Evolutionary conservation across 2,797 vertebrate species (phyloP), one percentile per base, ranked within the genome.

Genomic region (Notamacropus eugenii): DNA sequence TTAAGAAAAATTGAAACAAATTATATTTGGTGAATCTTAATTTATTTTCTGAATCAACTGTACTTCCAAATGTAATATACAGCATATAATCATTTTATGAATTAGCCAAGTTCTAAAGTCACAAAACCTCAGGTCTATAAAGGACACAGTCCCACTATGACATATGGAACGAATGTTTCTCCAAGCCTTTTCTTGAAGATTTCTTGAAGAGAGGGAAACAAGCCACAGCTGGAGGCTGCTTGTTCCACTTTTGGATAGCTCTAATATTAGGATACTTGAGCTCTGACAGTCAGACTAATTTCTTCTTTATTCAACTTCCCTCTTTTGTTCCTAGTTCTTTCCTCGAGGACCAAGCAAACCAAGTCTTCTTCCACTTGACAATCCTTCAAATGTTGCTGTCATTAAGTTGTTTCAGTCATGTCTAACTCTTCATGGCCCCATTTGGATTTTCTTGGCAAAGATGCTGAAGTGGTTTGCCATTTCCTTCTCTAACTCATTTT

Each of bases 1-100:
- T 31, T 91, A 97, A 92, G 54, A 95, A 52, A 94, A 97, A 94
- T 55, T 40, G 96, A 94, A 95, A n/a, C 58, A 91, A 92, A 90
- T 92, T 94, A 19, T 95, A 28, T 54, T 67, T 67, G 90, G 67
- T 29, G 90, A 14, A 90, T 55, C 55, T 90, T 52, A 91, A 87
- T 91, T 82, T 96, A 28, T 93, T 96, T 94, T 91, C 29, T 94
- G 29, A 91, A 40, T 54, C 94, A 54, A 95, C 28, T 67, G 90
- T 62, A 90, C 87, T 14, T 96, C 93, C 13, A 62, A 34, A 34
- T 34, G 59, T 62, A 90, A 90, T 92, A 62, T 93, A 82, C 12
- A 34, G 91, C 62, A 55, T 74, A 58, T 93, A 4, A 29, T 94
- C 93, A 94, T 92, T 93, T 52, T 54, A 58, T 59, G 62, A 40